These are phyloP conservation scores for Lutjanus campechanus DNA, from an alignment of 2,797 vertebrate species.

Conservation along the genomic window DNA sequence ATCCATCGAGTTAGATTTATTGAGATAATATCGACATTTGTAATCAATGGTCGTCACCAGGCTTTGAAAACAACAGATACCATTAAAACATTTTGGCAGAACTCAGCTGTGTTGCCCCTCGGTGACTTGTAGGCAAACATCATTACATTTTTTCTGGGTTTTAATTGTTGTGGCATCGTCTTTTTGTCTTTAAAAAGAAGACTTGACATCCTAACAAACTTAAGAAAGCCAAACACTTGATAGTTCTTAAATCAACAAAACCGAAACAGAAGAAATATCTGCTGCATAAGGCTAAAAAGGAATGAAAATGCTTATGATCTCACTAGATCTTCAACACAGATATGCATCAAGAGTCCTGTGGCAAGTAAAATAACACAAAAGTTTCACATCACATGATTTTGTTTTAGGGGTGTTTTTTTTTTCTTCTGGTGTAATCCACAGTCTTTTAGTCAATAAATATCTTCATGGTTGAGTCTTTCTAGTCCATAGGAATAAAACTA, in stretches of 20 bases:
- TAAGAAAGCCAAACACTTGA: slow-evolving; percentile 77
- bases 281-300: slow-evolving; percentile 81
- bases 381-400: slow-evolving; percentile 81
- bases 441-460: slow-evolving; percentile 79
- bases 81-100: slow-evolving; percentile 80
- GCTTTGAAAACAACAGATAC: slow-evolving; percentile 85
- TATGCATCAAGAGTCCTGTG: slow-evolving; percentile 78
- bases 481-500: slow-evolving; percentile 78
- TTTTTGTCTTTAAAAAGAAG: slow-evolving; percentile 69
- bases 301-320: slow-evolving; percentile 81
- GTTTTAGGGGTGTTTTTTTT: slow-evolving; percentile 58
- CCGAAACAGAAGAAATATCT: slow-evolving; percentile 66
- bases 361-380: slow-evolving; percentile 76
- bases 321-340: slow-evolving; percentile 81
- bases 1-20: slow-evolving; percentile 86
- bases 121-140: slow-evolving; percentile 70
- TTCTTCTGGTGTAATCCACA: slow-evolving; percentile 69
- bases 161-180: slow-evolving; percentile 63
- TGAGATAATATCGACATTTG: slow-evolving; percentile 90
- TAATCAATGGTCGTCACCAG: slow-evolving; percentile 84
- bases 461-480: slow-evolving; percentile 68
- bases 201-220: slow-evolving; percentile 68
- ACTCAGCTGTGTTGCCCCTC: slow-evolving; percentile 65
- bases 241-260: slow-evolving; percentile 65
- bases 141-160: slow-evolving; percentile 64